Evolutionary conservation across 2,797 vertebrate genomes (phyloP).

Genomic region (Tarsius wallacei): DNA sequence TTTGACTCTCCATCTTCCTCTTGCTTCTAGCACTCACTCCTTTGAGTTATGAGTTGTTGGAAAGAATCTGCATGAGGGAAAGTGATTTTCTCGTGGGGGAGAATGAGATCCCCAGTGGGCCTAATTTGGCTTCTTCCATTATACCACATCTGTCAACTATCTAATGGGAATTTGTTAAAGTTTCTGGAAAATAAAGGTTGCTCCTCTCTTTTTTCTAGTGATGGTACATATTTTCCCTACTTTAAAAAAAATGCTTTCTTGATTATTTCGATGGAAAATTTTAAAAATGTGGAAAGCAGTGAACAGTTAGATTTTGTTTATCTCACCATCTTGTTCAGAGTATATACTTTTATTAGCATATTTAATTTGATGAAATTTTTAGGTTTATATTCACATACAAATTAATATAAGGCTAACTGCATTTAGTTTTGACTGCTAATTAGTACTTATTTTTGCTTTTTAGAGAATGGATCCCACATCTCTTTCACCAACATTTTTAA

Average conservation of each 20-base stretch:
- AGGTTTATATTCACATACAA: neutral
- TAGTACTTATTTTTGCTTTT: constrained; percentile 84
- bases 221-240: neutral
- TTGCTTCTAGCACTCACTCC: neutral
- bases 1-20: neutral
- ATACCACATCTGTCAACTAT: neutral
- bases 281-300: neutral
- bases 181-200: constrained; percentile 44
- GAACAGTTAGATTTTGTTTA: constrained; percentile 46
- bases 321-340: neutral
- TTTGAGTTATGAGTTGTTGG: constrained; percentile 15
- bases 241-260: neutral
- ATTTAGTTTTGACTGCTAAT: constrained; percentile 71
- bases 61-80: neutral
- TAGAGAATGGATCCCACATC: constrained; percentile 90
- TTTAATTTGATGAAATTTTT: constrained; percentile 59
- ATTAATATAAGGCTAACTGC: neutral
- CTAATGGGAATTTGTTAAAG: constrained; percentile 47
- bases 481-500: constrained; percentile 84
- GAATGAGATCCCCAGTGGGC: neutral
- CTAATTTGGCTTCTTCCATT: constrained; percentile 42
- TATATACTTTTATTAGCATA: neutral
- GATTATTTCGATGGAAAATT: constrained; percentile 17
- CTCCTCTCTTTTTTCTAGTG: constrained; percentile 19
- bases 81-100: neutral